Evolutionary conservation across 2,888 invertebrate species (phyloP), one percentile per base, ranked within the genome.

Genomic region (Bombylius discolor): DNA sequence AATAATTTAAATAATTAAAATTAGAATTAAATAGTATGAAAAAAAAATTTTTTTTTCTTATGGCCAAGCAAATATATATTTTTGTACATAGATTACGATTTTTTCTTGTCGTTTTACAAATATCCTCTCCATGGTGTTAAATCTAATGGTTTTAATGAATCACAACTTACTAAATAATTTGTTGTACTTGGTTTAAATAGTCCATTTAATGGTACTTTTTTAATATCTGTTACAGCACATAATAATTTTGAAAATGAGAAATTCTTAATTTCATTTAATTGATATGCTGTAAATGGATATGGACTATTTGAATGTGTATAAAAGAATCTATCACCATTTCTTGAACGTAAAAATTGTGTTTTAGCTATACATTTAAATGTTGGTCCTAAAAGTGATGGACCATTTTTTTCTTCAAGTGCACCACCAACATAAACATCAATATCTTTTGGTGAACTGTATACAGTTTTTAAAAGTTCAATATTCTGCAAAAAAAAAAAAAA

Each of bases 371-470:
- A 82, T 5, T 81, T 80, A 64, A 88, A 87, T 0, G 85, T 85
- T 0, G 79, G 78, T 0, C 89, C 88, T 1, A 89, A 74, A 42
- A 85, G 69, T 8, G 82, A 82, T 1, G 81, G 85, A 0, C 78
- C 74, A 3, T 78, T 68, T 5, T 82, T 79, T 11, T 73, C 71
- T 66, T 89, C 89, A 1, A 86, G 71, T 6, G 87, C 74, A 1
- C 84, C 87, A 3, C 85, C 89, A 12, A 85, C 76, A 77, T 83
- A 87, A 11, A 89, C 73, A 69, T 89, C 89, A n/a, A 89, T 77
- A 5, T 71, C 70, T 66, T 84, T 84, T 0, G 84, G 76, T 4
- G 71, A 68, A 14, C 53, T 53, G 32, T 62, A 62, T 3, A 58
- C 34, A 14, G 14, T 5, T 13, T 73, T 68, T 1, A 85, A 68